Conservation (phyloP, 2,888 invertebrate species). For the Andricus curvator region DNA sequence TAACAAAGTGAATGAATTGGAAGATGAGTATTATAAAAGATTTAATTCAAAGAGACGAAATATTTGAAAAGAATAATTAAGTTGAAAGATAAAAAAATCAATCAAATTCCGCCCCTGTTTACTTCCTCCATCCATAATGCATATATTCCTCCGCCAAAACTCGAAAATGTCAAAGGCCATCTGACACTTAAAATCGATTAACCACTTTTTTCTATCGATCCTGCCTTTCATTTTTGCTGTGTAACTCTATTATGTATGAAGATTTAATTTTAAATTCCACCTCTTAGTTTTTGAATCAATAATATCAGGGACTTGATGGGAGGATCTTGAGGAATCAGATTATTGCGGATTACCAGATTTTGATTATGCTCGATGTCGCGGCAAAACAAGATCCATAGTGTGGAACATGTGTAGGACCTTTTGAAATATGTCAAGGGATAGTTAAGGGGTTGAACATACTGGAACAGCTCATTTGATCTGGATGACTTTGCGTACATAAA, state of each 20-base stretch:
- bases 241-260: neutral
- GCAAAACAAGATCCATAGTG: neutral
- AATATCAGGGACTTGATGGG: neutral
- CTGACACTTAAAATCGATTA: neutral
- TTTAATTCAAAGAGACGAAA: no score
- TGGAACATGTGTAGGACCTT: neutral
- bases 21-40: no score
- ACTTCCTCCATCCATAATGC: neutral
- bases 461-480: slow-evolving; percentile 12
- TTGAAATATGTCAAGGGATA: neutral
- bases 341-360: neutral
- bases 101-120: neutral
- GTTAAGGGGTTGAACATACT: slow-evolving; percentile 4
- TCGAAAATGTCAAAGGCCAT: neutral
- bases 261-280: neutral
- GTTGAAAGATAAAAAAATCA: no score
- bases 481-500: neutral
- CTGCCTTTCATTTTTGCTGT: neutral
- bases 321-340: neutral
- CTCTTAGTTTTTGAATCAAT: neutral
- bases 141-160: neutral
- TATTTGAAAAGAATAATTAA: no score
- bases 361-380: neutral
- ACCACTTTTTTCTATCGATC: neutral
- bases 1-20: no score